Percentiles rank a stretch among this genome's conserved stretches.
Conservation (phyloP, 2,888 invertebrate species). For the Sinodicranocentrus sp. region DNA sequence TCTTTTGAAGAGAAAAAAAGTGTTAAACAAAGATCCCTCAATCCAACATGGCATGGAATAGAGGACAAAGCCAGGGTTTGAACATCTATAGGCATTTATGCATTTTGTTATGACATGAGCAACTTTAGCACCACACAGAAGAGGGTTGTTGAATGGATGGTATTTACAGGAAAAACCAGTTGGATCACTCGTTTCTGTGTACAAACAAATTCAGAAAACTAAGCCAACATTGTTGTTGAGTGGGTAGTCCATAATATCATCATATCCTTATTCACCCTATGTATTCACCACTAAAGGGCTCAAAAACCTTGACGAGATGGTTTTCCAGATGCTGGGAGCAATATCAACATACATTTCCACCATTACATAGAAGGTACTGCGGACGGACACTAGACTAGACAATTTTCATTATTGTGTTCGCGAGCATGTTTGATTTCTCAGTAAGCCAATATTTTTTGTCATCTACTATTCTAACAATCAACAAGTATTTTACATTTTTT, state of each 20-base stretch:
- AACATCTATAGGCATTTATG: no score
- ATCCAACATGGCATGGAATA: no score
- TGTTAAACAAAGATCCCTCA: no score
- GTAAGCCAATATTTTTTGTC: neutral
- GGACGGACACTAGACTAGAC: neutral
- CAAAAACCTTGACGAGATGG: slow-evolving; percentile 7
- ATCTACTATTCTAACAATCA: no score
- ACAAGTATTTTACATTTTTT: no score
- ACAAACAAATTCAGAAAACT: neutral
- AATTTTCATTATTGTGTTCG: neutral
- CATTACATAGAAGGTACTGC: neutral
- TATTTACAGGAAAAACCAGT: slow-evolving; percentile 20
- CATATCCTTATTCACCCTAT: slow-evolving; percentile 17
- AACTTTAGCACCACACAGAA: no score
- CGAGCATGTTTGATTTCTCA: neutral
- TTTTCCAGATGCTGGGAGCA: slow-evolving; percentile 8
- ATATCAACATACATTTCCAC: neutral
- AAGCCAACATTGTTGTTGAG: slow-evolving; percentile 11
- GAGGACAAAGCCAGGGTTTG: no score
- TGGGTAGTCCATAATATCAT: neutral
- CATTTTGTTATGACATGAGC: no score
- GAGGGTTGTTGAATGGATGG: no score
- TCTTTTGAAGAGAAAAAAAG: no score
- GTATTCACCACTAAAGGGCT: neutral
- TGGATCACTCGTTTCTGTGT: neutral